Evolutionary conservation across 2,888 invertebrate genomes (phyloP), one percentile per base, ranked within the genome.

Genomic region (Andrena praecox): DNA sequence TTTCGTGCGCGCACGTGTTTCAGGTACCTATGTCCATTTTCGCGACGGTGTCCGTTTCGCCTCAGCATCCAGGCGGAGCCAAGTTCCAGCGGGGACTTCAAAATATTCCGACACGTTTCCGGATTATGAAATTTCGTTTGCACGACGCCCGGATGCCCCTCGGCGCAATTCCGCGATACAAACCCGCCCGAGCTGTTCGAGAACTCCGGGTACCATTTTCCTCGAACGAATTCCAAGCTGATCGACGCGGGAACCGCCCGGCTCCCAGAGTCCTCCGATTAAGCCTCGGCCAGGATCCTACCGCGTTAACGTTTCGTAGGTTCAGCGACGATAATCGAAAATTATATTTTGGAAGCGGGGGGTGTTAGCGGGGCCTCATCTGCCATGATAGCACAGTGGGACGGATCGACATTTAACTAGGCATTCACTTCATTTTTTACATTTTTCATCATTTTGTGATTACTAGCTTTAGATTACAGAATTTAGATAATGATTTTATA

Each of bases 321-420:
- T 79, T 50, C 72, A 84, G 83, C 83, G 79, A 76, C 73, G 83
- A 76, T 87, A 87, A 85, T n/a, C n/a, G n/a, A n/a, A n/a, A n/a
- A n/a, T n/a, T n/a, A n/a, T n/a, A n/a, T n/a, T n/a, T n/a, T n/a
- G n/a, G n/a, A n/a, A n/a, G n/a, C n/a, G n/a, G n/a, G n/a, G n/a
- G n/a, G n/a, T n/a, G n/a, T n/a, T n/a, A n/a, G n/a, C n/a, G n/a
- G n/a, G n/a, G n/a, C n/a, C n/a, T n/a, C n/a, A n/a, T n/a, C n/a
- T n/a, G n/a, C n/a, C n/a, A n/a, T n/a, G n/a, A n/a, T n/a, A n/a
- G n/a, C n/a, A n/a, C n/a, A n/a, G n/a, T n/a, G n/a, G n/a, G n/a
- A n/a, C n/a, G n/a, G n/a, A n/a, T n/a, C n/a, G n/a, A n/a, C n/a
- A n/a, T n/a, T n/a, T n/a, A n/a, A n/a, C n/a, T n/a, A n/a, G n/a